Percentiles rank a stretch among this genome's conserved stretches.
phyloP scores from a whole-genome alignment of 2,113 vertebrate genomes.

The Cochlearius cochlearius region DNA sequence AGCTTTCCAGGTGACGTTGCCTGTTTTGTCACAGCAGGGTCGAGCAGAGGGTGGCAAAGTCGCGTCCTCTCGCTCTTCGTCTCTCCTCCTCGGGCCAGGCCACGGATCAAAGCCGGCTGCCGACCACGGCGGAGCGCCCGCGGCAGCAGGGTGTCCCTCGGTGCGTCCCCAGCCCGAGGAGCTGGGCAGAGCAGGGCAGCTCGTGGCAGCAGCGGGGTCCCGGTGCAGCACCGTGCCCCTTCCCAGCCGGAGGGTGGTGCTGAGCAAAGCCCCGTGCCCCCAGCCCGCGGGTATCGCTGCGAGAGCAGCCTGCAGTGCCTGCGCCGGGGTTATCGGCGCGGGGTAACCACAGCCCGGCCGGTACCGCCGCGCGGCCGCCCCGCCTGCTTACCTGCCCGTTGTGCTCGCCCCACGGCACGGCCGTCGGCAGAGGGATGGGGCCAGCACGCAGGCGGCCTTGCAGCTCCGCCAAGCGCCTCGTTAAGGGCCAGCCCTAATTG shows the following conservation, averaged over 20 bases:
- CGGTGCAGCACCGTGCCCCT: fast-evolving
- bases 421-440: background rate
- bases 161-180: background rate
- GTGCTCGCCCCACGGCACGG: background rate
- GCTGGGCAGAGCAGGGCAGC: background rate
- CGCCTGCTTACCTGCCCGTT: too few species aligned
- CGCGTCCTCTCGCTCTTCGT: fast-evolving
- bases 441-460: background rate
- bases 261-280: background rate
- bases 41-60: background rate
- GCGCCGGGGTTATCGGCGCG: background rate
- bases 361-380: background rate
- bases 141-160: background rate
- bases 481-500: background rate
- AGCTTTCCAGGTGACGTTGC: background rate
- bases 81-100: background rate
- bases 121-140: fast-evolving
- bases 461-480: fast-evolving
- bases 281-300: fast-evolving
- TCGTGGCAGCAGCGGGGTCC: background rate
- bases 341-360: background rate
- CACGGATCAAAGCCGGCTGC: fast-evolving
- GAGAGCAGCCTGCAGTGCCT: background rate
- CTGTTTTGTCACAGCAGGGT: background rate
- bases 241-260: background rate